phyloP scores from a whole-genome alignment of 2,113 vertebrate species.

The Amblyornis subalaris region DNA sequence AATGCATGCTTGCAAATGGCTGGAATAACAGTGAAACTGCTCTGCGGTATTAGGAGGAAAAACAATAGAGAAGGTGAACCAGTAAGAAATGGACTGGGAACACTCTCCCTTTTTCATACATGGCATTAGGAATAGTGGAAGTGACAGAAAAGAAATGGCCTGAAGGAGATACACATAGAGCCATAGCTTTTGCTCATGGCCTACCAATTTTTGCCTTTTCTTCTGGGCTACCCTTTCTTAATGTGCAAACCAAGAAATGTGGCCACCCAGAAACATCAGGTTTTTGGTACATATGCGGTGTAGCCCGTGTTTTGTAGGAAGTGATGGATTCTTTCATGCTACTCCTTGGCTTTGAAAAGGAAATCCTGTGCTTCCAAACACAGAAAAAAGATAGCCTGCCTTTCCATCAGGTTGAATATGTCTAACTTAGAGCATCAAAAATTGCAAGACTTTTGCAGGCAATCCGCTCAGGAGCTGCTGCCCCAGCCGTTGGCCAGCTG shows the following conservation, averaged over 20 bases:
- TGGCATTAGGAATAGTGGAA: background rate
- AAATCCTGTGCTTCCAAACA: background rate
- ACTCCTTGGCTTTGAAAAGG: background rate
- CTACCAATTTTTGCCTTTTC: background rate
- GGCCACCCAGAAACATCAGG: background rate
- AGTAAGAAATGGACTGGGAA: background rate
- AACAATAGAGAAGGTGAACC: background rate
- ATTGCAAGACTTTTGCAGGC: background rate
- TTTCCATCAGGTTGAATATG: background rate
- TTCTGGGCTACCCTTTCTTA: background rate
- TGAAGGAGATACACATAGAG: background rate
- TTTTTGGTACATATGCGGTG: background rate
- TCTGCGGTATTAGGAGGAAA: background rate
- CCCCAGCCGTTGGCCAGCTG: background rate
- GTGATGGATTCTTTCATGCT: background rate
- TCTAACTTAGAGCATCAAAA: background rate
- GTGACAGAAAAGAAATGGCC: background rate
- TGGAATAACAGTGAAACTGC: background rate
- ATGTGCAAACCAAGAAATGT: background rate
- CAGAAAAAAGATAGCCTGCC: background rate
- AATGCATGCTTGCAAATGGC: background rate
- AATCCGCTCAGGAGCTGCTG: background rate
- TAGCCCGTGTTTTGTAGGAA: background rate
- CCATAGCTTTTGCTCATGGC: background rate
- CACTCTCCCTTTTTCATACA: background rate